Conservation (phyloP, 2,113 vertebrate species). For the Lophura nycthemera region DNA sequence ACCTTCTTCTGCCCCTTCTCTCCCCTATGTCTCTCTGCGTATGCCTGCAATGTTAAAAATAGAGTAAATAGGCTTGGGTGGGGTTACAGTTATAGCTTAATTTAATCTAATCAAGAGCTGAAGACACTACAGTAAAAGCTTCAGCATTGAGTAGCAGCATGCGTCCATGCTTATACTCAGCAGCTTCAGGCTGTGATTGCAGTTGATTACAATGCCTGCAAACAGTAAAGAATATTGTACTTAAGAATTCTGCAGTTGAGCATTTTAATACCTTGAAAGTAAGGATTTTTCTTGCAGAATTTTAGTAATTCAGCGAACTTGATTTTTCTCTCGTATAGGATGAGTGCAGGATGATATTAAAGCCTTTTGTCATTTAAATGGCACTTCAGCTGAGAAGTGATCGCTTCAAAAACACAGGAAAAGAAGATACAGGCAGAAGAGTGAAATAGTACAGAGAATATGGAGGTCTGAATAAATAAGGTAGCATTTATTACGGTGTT, state of each 20-base stretch:
- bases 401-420: not conserved
- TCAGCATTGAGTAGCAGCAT: not conserved
- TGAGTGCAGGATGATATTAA: not conserved
- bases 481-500: not conserved
- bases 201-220: not conserved
- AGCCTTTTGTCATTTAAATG: not conserved
- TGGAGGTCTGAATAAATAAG: not conserved
- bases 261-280: not conserved
- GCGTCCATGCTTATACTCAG: not conserved
- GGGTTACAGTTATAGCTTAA: not conserved
- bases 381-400: not conserved
- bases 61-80: not conserved
- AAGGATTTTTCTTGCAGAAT: not conserved
- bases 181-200: not conserved
- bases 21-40: rapidly evolving
- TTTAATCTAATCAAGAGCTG: conserved; percentile 34
- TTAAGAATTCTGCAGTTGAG: not conserved
- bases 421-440: not conserved
- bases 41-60: not conserved
- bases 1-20: not conserved
- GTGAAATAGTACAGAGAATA: not conserved
- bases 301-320: not conserved
- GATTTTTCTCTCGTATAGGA: not conserved
- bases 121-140: not conserved
- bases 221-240: not conserved